Conservation (phyloP, 2,113 vertebrate genomes). For the Chlamydotis undulata region DNA sequence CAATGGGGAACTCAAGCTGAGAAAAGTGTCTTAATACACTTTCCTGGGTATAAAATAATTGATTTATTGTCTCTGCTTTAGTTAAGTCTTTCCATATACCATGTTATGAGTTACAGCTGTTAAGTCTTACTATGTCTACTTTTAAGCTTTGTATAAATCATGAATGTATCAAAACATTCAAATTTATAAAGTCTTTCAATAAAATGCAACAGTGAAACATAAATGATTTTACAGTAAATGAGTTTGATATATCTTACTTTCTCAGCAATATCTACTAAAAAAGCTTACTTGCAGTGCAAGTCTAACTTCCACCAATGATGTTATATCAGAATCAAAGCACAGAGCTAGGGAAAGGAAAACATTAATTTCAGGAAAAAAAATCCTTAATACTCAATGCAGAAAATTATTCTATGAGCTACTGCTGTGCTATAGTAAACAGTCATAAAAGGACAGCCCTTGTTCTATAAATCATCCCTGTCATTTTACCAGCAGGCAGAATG, state of each 20-base stretch:
- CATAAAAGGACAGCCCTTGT: not conserved
- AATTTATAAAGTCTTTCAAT: constrained; percentile 17
- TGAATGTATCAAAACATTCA: no score
- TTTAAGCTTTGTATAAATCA: not conserved
- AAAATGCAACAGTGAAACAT: not conserved
- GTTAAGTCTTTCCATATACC: not conserved
- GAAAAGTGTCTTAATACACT: not conserved
- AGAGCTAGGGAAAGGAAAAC: not conserved
- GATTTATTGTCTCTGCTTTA: not conserved
- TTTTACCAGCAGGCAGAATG: not conserved
- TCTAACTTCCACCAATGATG: not conserved
- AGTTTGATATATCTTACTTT: not conserved
- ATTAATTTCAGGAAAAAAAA: not conserved
- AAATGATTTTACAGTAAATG: not conserved
- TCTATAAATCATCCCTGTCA: not conserved
- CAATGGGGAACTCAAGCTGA: not conserved
- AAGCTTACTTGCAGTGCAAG: not conserved
- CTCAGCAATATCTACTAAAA: not conserved
- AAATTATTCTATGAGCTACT: not conserved
- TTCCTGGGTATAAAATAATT: not conserved
- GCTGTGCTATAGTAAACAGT: not conserved
- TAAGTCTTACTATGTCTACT: not conserved
- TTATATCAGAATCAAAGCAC: not conserved
- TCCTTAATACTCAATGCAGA: not conserved
- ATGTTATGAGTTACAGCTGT: not conserved